Conservation (phyloP, 1,140 invertebrate species). For the Rhynchophorus ferrugineus region DNA sequence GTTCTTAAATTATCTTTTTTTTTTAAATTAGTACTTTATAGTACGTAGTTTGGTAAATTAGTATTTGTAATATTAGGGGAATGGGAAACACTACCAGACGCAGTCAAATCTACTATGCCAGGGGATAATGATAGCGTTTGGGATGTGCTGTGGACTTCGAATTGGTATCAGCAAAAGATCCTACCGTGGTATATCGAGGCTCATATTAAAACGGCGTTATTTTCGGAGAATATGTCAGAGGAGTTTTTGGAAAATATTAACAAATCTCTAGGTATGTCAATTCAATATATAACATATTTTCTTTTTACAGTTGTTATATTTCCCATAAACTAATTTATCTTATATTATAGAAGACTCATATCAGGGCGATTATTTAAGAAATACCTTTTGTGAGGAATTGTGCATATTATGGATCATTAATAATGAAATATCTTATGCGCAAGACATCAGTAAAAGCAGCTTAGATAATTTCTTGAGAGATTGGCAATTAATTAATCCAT, state of each 20-base stretch:
- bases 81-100: slow-evolving; percentile 39
- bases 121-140: slow-evolving; percentile 28
- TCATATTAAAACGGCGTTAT: slow-evolving; percentile 35
- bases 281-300: too few relatives aligned
- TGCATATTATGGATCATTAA: slow-evolving; percentile 37
- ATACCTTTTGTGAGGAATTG: slow-evolving; percentile 42
- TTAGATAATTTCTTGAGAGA: slow-evolving; percentile 40
- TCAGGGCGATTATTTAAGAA: slow-evolving; percentile 34
- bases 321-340: too few relatives aligned
- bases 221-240: slow-evolving; percentile 7
- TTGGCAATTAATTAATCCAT: slow-evolving; percentile 44
- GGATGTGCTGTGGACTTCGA: slow-evolving; percentile 39
- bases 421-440: slow-evolving; percentile 27
- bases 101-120: slow-evolving; percentile 15
- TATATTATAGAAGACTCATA: slow-evolving; percentile 14
- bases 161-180: slow-evolving; percentile 41
- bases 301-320: too few relatives aligned
- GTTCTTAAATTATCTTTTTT: not conserved
- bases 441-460: slow-evolving; percentile 32
- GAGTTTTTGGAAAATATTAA: slow-evolving; percentile 27
- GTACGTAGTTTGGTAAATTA: not conserved
- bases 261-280: slow-evolving; percentile 29
- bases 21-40: not conserved
- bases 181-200: slow-evolving; percentile 42
- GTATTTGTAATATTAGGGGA: slow-evolving; percentile 33